Percentiles rank a stretch among this genome's conserved stretches.
phyloP scores from a whole-genome alignment of 2,113 vertebrate species.

The Himantopus leucocephalus region DNA sequence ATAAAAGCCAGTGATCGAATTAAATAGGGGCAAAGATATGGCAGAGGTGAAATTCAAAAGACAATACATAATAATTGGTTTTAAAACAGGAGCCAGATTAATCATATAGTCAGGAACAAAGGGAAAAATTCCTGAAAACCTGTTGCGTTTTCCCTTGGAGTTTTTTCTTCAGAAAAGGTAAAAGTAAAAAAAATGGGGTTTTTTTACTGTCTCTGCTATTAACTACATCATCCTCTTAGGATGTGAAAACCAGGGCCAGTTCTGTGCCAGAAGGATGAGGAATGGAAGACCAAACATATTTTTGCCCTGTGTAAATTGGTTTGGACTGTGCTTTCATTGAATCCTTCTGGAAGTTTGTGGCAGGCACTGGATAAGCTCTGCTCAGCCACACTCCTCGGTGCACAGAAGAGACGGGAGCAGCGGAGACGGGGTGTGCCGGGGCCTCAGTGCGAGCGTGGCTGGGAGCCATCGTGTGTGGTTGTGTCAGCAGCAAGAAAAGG shows the following conservation, averaged over 20 bases:
- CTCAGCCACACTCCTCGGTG: accelerated
- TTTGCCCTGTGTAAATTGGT: background rate
- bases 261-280: background rate
- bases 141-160: background rate
- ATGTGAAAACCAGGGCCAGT: background rate
- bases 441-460: accelerated
- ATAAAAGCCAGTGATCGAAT: conserved; percentile 75
- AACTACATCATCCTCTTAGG: background rate
- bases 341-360: background rate
- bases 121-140: conserved; percentile 42
- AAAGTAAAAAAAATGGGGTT: background rate
- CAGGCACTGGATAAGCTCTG: background rate
- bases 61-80: conserved; percentile 75
- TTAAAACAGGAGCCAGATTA: conserved; percentile 71
- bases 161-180: background rate
- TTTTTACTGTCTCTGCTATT: background rate
- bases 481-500: background rate
- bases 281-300: background rate
- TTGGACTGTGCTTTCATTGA: background rate
- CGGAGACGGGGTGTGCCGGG: accelerated
- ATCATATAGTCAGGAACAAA: conserved; percentile 63
- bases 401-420: background rate
- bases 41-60: conserved; percentile 76
- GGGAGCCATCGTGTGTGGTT: accelerated
- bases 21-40: conserved; percentile 71